These are phyloP conservation scores for Rynchops niger DNA, from an alignment of 2,113 vertebrate species.

Conservation along the genomic window DNA sequence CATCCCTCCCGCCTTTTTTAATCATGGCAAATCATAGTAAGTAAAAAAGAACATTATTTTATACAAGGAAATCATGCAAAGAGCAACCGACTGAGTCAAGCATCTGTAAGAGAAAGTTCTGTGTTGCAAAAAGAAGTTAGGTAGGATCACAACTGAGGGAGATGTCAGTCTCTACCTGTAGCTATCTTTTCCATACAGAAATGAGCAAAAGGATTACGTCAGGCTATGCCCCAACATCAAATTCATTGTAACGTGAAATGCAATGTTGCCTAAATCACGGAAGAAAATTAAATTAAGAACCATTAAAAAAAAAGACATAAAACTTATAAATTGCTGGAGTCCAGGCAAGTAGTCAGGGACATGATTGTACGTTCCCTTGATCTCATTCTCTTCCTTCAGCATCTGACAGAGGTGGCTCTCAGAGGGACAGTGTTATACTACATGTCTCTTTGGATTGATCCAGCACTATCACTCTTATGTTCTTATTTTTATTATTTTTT, in stretches of 20 bases:
- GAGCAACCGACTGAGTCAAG: not conserved
- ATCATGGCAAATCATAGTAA: not conserved
- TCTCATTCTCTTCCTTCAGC: not conserved
- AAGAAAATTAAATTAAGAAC: not conserved
- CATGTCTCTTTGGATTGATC: not conserved
- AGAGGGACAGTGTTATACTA: not conserved
- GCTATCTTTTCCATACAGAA: not conserved
- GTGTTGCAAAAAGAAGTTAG: not conserved
- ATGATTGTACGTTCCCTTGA: not conserved
- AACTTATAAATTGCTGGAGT: not conserved
- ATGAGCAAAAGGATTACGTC: not conserved
- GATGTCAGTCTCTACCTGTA: not conserved
- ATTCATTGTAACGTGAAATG: not conserved
- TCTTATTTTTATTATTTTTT: not conserved
- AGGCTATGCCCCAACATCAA: not conserved
- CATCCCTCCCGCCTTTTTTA: not conserved
- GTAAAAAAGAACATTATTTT: not conserved
- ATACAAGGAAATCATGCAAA: not conserved
- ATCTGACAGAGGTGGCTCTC: not conserved
- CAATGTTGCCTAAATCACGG: not conserved
- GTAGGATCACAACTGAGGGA: not conserved
- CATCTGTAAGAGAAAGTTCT: not conserved
- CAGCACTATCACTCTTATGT: not conserved
- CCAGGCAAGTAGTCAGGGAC: not conserved
- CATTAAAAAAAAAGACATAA: not conserved